Evolutionary conservation across 2,113 vertebrate species (phyloP).

Genomic region (Paedocypris sp.): DNA sequence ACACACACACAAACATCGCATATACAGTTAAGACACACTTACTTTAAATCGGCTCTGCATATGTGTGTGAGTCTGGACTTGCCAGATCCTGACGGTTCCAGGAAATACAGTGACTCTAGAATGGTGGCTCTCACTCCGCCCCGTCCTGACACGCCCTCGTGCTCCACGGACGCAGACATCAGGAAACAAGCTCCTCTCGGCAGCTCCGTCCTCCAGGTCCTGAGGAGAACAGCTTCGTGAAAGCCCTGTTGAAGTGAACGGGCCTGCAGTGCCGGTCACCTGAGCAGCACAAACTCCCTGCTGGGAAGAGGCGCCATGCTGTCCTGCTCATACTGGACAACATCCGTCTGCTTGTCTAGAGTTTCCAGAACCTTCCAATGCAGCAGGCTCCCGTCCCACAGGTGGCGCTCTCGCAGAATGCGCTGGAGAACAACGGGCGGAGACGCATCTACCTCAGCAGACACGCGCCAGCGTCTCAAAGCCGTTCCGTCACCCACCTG

Average conservation of each 20-base stretch:
- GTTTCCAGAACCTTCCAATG: conserved; percentile 84
- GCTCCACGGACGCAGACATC: conserved; percentile 81
- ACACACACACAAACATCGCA: too few species aligned
- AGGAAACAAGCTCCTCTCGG: conserved; percentile 78
- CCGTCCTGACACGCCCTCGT: conserved; percentile 69
- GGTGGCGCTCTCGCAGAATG: conserved; percentile 80
- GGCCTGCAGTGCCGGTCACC: conserved; percentile 56
- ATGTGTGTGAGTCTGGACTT: conserved; percentile 85
- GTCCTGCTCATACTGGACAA: conserved; percentile 81
- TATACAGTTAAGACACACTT: too few species aligned
- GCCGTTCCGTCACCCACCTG: conserved; percentile 90
- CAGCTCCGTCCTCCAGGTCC: conserved; percentile 83
- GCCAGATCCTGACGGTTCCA: conserved; percentile 79
- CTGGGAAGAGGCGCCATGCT: conserved; percentile 85
- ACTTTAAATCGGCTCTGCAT: conserved; percentile 90
- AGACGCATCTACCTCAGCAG: conserved; percentile 76
- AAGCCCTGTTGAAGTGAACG: background rate
- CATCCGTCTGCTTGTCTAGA: conserved; percentile 82
- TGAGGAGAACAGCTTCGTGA: conserved; percentile 38
- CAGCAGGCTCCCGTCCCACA: conserved; percentile 81
- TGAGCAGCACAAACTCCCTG: conserved; percentile 86
- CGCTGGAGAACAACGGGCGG: conserved; percentile 80
- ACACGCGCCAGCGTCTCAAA: conserved; percentile 79
- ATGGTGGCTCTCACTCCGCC: conserved; percentile 75
- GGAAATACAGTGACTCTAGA: conserved; percentile 84